These are phyloP conservation scores for Leptura quadrifasciata DNA, from an alignment of 2,888 invertebrate species.

Conservation along the genomic window DNA sequence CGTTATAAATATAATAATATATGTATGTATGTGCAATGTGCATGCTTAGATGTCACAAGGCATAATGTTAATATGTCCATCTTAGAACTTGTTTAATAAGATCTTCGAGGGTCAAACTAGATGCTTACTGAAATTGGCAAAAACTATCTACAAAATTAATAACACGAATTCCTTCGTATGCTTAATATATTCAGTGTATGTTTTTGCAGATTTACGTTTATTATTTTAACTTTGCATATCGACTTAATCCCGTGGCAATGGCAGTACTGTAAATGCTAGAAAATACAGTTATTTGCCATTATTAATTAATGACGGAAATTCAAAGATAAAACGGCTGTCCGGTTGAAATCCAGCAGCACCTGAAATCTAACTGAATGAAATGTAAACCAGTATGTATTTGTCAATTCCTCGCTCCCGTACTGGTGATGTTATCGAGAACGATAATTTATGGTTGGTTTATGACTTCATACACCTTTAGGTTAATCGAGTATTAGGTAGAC, in stretches of 20 bases:
- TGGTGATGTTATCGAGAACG: constrained; percentile 27
- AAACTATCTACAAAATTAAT: background rate
- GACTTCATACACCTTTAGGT: constrained; percentile 34
- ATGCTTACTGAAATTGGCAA: too few relatives aligned
- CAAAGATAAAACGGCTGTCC: constrained; percentile 36
- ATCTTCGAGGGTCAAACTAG: too few relatives aligned
- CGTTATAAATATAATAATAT: too few relatives aligned
- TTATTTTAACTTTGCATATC: constrained; percentile 38
- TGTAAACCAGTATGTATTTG: constrained; percentile 40
- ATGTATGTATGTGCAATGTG: too few relatives aligned
- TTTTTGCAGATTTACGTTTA: constrained; percentile 38
- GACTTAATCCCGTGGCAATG: constrained; percentile 30
- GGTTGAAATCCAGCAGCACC: constrained; percentile 27
- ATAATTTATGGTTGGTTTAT: constrained; percentile 39
- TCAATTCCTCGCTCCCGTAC: constrained; percentile 38
- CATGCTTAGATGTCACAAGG: too few relatives aligned
- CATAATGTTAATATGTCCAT: too few relatives aligned
- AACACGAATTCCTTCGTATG: background rate
- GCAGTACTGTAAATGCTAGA: constrained; percentile 36
- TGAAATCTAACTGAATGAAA: constrained; percentile 41
- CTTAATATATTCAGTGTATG: background rate
- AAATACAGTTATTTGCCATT: constrained; percentile 42
- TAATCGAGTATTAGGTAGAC: constrained; percentile 22
- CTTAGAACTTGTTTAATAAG: too few relatives aligned
- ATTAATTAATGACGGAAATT: constrained; percentile 43